A percentile compares a stretch with the other conserved stretches of the same genome.
Evolutionary conservation across 2,888 invertebrate species (phyloP).

Genomic region (Drosophila anomelani): DNA sequence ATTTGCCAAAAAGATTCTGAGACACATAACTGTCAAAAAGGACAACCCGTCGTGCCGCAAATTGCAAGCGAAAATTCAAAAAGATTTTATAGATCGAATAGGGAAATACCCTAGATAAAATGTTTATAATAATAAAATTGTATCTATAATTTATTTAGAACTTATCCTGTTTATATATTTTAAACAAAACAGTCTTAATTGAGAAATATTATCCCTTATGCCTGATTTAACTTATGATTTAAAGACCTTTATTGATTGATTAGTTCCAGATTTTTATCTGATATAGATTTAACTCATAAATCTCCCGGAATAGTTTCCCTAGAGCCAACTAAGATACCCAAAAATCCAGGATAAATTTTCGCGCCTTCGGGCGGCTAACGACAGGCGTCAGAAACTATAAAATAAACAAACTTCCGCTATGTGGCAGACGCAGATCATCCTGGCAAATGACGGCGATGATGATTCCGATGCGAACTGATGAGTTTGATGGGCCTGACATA

Average conservation of each 20-base stretch:
- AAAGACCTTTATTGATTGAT: rapidly evolving
- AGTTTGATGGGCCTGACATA: conserved; percentile 85
- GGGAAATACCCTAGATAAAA: conserved; percentile 3
- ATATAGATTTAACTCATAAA: neutral
- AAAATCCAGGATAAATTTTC: conserved; percentile 55
- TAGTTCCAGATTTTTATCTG: neutral
- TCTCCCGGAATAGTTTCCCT: neutral
- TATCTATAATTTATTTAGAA: neutral
- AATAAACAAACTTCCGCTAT: conserved; percentile 83
- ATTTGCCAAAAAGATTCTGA: conserved; percentile 65
- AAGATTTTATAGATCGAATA: neutral
- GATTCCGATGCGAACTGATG: conserved; percentile 61
- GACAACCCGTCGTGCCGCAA: conserved; percentile 66
- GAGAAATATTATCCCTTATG: too few relatives aligned
- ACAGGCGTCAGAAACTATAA: conserved; percentile 80
- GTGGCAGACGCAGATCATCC: conserved; percentile 42
- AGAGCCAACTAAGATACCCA: neutral
- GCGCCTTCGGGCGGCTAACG: conserved; percentile 57
- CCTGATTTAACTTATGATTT: too few relatives aligned
- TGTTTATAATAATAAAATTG: too few relatives aligned
- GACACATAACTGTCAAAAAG: conserved; percentile 56
- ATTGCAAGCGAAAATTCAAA: conserved; percentile 16
- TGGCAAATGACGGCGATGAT: conserved; percentile 51
- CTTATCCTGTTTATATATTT: neutral
- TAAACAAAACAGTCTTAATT: neutral